Base-by-base conservation (phyloP, 2,113 vertebrate genomes). In the Microtus pennsylvanicus region DNA sequence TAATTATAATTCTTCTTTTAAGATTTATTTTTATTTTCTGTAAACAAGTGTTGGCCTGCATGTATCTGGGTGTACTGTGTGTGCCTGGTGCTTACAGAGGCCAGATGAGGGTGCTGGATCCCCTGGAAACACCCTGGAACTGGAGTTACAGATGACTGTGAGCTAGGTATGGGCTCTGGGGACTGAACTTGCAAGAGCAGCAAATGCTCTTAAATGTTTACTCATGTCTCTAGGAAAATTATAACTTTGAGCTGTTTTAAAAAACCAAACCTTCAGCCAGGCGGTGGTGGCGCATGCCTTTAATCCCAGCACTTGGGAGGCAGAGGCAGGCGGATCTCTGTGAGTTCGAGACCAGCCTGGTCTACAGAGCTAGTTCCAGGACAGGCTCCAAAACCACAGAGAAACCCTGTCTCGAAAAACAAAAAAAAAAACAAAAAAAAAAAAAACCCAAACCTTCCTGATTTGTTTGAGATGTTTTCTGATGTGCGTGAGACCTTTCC, bases 401-500 rank as follows among this genome's bases (percentile, higher is more conserved):
- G n/a, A n/a, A n/a, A n/a, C n/a, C n/a, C n/a, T n/a, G n/a, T n/a
- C n/a, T n/a, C n/a, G n/a, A n/a, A n/a, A n/a, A n/a, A n/a, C n/a
- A n/a, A n/a, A n/a, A n/a, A n/a, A n/a, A n/a, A n/a, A n/a, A n/a
- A n/a, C n/a, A n/a, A n/a, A n/a, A n/a, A n/a, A n/a, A n/a, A n/a
- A n/a, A 35, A 90, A 81, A 50, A 52, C 14, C 50, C 50, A 52
- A 94, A 55, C 3, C 45, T 90, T 93, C 65, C 47, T 63, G 33
- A 90, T 50, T 91, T 90, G 38, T 90, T 93, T 91, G 74, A 95
- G 63, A 30, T 69, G 7, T 65, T 88, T 96, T 47, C 47, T 93
- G 63, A 72, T 45, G 63, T 80, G 30, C 83, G 69, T 78, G 16
- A 85, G 33, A 69, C 9, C 38, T 30, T 88, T 82, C 63, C 69